Evolutionary conservation across 2,113 vertebrate genomes (phyloP).

Genomic region (Ursus arctos): DNA sequence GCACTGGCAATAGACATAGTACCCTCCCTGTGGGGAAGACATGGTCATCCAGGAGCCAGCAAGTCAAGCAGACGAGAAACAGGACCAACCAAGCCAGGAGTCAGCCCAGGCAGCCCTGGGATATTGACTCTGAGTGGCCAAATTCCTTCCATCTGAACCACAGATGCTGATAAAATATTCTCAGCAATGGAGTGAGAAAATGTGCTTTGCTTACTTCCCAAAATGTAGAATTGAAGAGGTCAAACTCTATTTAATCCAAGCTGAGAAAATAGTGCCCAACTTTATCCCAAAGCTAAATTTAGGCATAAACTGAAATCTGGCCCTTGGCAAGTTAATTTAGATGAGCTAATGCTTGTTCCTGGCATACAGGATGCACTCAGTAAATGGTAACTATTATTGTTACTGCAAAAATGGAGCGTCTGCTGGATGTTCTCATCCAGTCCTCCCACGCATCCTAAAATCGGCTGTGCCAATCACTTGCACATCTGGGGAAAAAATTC

Average conservation of each 20-base stretch:
- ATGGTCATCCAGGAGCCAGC: conserved; percentile 61
- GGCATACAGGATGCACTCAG: conserved; percentile 65
- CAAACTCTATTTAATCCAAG: conserved; percentile 70
- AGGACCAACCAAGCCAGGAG: conserved; percentile 45
- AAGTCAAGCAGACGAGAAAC: conserved; percentile 64
- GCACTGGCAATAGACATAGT: neutral
- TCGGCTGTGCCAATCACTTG: conserved; percentile 54
- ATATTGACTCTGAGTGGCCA: conserved; percentile 37
- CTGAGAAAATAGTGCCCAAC: conserved; percentile 64
- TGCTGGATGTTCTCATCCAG: conserved; percentile 60
- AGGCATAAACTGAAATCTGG: conserved; percentile 65
- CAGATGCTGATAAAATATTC: conserved; percentile 81
- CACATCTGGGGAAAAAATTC: conserved; percentile 73
- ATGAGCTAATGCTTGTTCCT: conserved; percentile 78
- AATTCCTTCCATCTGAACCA: conserved; percentile 79
- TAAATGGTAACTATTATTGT: conserved; percentile 74
- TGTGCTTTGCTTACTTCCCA: conserved; percentile 69
- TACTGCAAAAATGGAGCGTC: conserved; percentile 68
- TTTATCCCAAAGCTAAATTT: conserved; percentile 77
- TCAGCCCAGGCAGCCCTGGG: conserved; percentile 26
- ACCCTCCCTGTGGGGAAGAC: neutral
- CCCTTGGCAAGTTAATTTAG: conserved; percentile 74
- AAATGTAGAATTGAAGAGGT: conserved; percentile 75
- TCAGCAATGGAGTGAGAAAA: conserved; percentile 67
- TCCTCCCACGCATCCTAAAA: conserved; percentile 72